These are phyloP conservation scores for Limnodromus scolopaceus DNA, from an alignment of 2,797 vertebrate species.

Conservation along the genomic window DNA sequence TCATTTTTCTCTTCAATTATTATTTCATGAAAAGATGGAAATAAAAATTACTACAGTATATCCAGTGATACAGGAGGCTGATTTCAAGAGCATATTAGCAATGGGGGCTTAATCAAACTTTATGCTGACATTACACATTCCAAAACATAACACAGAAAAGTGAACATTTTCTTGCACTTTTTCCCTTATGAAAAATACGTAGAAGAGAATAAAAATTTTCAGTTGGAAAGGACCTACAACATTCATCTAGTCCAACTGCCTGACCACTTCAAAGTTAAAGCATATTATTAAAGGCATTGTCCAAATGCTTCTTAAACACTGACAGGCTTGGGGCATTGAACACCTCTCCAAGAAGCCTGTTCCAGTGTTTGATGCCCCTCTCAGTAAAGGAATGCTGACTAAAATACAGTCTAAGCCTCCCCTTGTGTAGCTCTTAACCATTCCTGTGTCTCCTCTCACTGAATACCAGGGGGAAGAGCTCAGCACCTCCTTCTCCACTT, in stretches of 20 bases:
- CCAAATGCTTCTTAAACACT: not conserved
- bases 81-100: not conserved
- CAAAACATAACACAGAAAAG: not conserved
- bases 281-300: not conserved
- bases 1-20: not conserved
- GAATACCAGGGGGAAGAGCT: not conserved
- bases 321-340: accelerated
- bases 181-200: not conserved
- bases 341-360: not conserved
- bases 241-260: not conserved
- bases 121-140: not conserved
- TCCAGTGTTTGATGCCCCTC: not conserved
- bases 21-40: not conserved
- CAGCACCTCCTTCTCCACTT: not conserved
- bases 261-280: not conserved
- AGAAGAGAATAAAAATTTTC: not conserved
- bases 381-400: not conserved
- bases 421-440: not conserved
- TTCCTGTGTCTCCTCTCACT: accelerated
- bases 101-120: not conserved
- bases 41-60: not conserved
- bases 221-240: not conserved
- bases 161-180: not conserved
- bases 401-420: not conserved
- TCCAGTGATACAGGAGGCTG: not conserved